Percentiles rank a stretch among this genome's conserved stretches.
These are phyloP conservation scores for Tetragonula clypearis DNA, from an alignment of 1,140 invertebrate genomes.

Conservation along the genomic window DNA sequence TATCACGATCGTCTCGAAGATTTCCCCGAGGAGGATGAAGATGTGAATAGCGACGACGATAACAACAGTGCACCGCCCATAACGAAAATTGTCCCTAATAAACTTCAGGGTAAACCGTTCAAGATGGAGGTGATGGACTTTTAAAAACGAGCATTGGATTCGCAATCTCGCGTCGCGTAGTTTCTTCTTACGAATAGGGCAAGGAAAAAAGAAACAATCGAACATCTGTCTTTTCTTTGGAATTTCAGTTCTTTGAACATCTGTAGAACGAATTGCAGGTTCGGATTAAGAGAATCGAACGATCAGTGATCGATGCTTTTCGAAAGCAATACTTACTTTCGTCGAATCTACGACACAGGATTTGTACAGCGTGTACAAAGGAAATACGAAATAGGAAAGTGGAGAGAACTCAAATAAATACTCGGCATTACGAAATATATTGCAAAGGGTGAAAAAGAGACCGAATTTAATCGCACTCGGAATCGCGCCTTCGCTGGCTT, in stretches of 20 bases:
- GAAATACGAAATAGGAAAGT: not conserved
- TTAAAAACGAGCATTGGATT: constrained; percentile 53
- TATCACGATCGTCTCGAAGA: constrained; percentile 80
- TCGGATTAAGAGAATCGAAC: not conserved
- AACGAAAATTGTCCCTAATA: constrained; percentile 70
- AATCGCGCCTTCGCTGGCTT: constrained; percentile 20
- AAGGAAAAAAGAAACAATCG: constrained; percentile 5
- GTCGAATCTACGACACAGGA: not conserved
- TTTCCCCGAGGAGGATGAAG: constrained; percentile 81
- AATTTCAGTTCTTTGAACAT: not conserved
- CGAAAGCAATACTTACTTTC: constrained; percentile 39
- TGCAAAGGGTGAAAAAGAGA: not conserved
- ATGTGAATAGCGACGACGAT: constrained; percentile 78
- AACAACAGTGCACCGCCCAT: constrained; percentile 74
- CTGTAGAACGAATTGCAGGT: constrained; percentile 18
- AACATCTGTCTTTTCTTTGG: not conserved
- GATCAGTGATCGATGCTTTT: constrained; percentile 35
- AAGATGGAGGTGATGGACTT: constrained; percentile 82
- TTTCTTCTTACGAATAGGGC: not conserved
- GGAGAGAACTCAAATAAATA: not conserved
- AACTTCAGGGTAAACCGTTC: constrained; percentile 77
- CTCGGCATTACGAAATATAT: not conserved
- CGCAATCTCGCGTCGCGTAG: not conserved
- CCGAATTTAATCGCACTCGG: not conserved
- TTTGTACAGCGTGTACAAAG: not conserved